Percentiles rank a stretch among this genome's conserved stretches.
These are phyloP conservation scores for Meteorus cinctellus DNA, from an alignment of 2,888 invertebrate species.

Conservation along the genomic window DNA sequence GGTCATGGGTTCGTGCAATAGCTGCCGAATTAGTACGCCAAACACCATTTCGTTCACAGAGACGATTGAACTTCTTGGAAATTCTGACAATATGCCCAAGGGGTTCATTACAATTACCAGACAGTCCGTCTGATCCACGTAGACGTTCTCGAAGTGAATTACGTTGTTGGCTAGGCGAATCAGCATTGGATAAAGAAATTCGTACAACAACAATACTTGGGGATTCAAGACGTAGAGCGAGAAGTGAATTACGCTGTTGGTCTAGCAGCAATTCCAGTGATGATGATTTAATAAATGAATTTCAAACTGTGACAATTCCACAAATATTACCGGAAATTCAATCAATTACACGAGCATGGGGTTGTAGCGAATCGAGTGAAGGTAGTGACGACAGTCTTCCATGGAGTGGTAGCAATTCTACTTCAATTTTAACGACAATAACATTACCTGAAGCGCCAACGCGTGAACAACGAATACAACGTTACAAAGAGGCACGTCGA, in stretches of 20 bases:
- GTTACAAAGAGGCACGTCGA: conserved; percentile 68
- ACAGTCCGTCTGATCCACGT: conserved; percentile 71
- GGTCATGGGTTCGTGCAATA: conserved; percentile 84
- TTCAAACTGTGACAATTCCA: conserved; percentile 47
- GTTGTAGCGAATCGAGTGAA: conserved; percentile 71
- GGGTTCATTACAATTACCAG: conserved; percentile 75
- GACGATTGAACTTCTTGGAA: conserved; percentile 81
- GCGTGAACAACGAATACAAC: conserved; percentile 67
- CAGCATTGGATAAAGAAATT: conserved; percentile 55
- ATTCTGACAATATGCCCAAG: conserved; percentile 79
- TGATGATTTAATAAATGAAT: conserved; percentile 60
- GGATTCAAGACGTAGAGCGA: conserved; percentile 64
- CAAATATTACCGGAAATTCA: conserved; percentile 57
- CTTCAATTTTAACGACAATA: conserved; percentile 63
- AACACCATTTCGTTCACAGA: conserved; percentile 80
- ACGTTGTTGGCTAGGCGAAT: conserved; percentile 66
- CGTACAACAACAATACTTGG: conserved; percentile 57
- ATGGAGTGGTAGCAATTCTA: conserved; percentile 62
- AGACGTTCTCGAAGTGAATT: conserved; percentile 69
- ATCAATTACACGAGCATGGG: conserved; percentile 63
- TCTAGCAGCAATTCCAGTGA: conserved; percentile 71
- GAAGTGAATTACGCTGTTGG: conserved; percentile 69
- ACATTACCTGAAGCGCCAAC: conserved; percentile 58
- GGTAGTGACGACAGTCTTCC: conserved; percentile 71
- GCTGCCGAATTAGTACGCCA: conserved; percentile 85